Evolutionary conservation across 2,888 invertebrate genomes (phyloP).

Genomic region (Campoplex nolae): DNA sequence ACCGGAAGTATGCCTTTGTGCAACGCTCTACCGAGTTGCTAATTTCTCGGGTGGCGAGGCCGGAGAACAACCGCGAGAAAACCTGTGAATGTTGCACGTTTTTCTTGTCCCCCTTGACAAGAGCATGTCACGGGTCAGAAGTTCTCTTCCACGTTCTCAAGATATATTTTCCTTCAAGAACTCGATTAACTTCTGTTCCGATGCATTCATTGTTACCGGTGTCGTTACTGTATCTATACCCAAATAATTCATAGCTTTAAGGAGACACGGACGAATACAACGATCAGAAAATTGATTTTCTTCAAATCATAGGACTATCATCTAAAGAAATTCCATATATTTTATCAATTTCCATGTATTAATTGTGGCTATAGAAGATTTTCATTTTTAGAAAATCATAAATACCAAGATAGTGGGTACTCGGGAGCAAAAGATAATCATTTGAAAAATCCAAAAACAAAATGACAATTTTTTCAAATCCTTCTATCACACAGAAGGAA

Average conservation of each 20-base stretch:
- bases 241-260: not conserved
- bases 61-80: conserved; percentile 30
- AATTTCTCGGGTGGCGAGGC: conserved; percentile 63
- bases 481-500: too few relatives aligned
- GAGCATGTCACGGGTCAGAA: conserved; percentile 59
- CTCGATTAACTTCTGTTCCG: not conserved
- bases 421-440: too few relatives aligned
- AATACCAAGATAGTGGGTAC: too few relatives aligned
- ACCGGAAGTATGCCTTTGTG: conserved; percentile 62
- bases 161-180: conserved; percentile 1
- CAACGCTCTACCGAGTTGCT: conserved; percentile 65
- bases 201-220: not conserved
- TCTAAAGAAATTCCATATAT: too few relatives aligned
- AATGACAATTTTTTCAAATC: too few relatives aligned
- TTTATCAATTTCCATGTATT: too few relatives aligned
- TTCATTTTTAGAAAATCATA: too few relatives aligned
- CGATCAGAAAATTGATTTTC: too few relatives aligned
- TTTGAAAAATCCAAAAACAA: too few relatives aligned
- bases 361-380: too few relatives aligned
- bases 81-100: conserved; percentile 14
- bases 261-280: too few relatives aligned
- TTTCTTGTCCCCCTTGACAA: conserved; percentile 12
- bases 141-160: conserved; percentile 22
- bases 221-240: not conserved
- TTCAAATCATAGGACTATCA: too few relatives aligned